Conservation (phyloP, 1,140 invertebrate genomes). For the Drosophila baimaii region DNA sequence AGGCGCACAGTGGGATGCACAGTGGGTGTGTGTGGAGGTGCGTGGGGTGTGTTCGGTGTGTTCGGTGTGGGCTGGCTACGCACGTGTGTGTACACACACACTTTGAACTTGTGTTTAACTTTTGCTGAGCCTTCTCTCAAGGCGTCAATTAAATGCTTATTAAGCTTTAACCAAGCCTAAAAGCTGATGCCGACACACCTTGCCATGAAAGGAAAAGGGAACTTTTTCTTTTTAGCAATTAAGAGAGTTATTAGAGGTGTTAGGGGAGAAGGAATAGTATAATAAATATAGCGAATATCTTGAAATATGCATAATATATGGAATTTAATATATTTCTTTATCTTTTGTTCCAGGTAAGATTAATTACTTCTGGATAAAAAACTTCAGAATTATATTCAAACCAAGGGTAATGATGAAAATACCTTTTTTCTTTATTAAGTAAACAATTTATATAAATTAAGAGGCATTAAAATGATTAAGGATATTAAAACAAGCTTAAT, state of each 20-base stretch:
- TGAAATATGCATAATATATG: neutral
- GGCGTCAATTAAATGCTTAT: constrained; percentile 63
- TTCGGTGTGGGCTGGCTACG: constrained; percentile 34
- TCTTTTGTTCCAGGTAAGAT: too few relatives aligned
- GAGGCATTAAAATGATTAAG: neutral
- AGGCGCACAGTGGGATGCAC: constrained; percentile 25
- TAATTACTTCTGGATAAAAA: too few relatives aligned
- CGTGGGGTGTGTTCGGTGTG: too few relatives aligned
- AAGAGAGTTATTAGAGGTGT: neutral
- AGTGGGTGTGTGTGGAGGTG: neutral
- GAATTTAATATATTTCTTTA: neutral
- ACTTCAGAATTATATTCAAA: too few relatives aligned
- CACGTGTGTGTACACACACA: constrained; percentile 52
- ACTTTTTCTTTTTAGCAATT: constrained; percentile 27
- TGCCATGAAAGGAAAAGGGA: neutral
- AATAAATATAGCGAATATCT: too few relatives aligned
- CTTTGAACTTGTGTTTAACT: constrained; percentile 48
- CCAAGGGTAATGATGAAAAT: too few relatives aligned
- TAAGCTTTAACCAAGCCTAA: constrained; percentile 48
- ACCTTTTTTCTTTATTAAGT: neutral
- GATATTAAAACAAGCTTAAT: too few relatives aligned
- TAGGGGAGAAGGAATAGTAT: neutral
- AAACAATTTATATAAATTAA: neutral
- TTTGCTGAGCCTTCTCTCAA: constrained; percentile 38
- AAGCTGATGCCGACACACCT: constrained; percentile 12